Base-by-base conservation (phyloP, 2,797 vertebrate genomes). In the Distichodus sexfasciatus region DNA sequence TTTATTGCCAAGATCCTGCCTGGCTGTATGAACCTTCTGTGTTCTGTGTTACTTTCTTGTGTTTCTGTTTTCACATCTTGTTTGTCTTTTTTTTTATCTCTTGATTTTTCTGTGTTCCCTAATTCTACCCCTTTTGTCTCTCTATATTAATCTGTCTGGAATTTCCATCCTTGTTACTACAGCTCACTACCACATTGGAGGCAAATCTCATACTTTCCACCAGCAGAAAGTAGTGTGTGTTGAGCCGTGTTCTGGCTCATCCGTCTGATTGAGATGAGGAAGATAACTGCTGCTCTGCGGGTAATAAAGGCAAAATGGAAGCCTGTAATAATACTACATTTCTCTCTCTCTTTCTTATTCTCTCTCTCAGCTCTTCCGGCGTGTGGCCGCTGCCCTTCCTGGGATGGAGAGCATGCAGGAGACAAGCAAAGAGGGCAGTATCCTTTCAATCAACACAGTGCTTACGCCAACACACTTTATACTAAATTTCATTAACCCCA, bases 371-470 rank as follows among this genome's bases (percentile, higher is more conserved):
- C 91, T 96, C 80, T 96, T 96, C 78, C 93, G 94, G 44, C 92
- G 94, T 26, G 95, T 96, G 81, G 95, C 95, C 0, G 93, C 95
- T 0, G 94, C 95, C 72, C 91, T 96, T 59, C 95, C 95, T 0
- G 95, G 95, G 24, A 96, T 96, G 94, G 95, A 96, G 83, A 94
- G 92, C 54, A 91, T 94, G 84, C 94, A 95, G 82, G 95, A 96
- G 84, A 90, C 93, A 6, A 93, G 92, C 90, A 96, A 96, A 93
- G 93, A 95, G 85, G 95, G 94, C 58, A 96, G 95, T 96, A 96
- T 96, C 95, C 94, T 96, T 92, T 94, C 78, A 74, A 21, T 36
- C 40, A 54, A 26, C 55, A 48, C n/a, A 58, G 4, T 36, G 51
- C 35, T 28, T 21, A 28, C 40, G 17, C 40, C 14, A 43, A 14